Percentiles rank a stretch among this genome's conserved stretches.
These are phyloP conservation scores for Antechinus flavipes DNA, from an alignment of 2,113 vertebrate genomes.

Conservation along the genomic window DNA sequence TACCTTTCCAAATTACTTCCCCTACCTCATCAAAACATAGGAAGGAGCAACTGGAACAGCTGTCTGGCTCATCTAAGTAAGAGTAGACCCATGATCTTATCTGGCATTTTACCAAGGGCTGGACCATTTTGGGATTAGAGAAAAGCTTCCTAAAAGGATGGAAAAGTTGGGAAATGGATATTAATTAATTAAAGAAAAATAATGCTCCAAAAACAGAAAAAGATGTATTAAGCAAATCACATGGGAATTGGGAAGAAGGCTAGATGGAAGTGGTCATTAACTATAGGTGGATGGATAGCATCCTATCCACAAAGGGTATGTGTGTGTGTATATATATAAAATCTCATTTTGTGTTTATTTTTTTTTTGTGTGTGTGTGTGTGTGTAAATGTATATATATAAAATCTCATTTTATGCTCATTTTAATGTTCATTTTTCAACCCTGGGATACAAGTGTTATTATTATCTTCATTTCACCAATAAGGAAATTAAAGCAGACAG, in stretches of 20 bases:
- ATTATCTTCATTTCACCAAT: background rate
- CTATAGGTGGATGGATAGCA: background rate
- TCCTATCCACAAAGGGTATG: background rate
- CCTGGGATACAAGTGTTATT: background rate
- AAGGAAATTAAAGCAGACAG: background rate
- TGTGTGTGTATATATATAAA: too few species aligned
- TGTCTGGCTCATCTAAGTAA: background rate
- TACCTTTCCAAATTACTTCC: background rate
- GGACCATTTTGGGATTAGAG: background rate
- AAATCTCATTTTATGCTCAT: background rate
- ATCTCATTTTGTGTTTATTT: too few species aligned
- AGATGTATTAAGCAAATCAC: background rate
- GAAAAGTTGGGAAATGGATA: background rate
- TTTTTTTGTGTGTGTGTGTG: too few species aligned
- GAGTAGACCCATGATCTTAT: background rate
- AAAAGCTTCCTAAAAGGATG: background rate
- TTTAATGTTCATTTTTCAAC: too few species aligned
- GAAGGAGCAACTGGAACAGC: background rate
- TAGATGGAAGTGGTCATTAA: background rate
- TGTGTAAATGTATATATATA: too few species aligned
- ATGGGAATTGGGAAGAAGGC: background rate
- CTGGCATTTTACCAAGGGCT: background rate
- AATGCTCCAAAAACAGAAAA: background rate
- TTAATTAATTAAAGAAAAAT: background rate
- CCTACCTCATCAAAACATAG: background rate